Conservation (phyloP, 1,140 invertebrate genomes). For the Ptiloglossa arizonensis region DNA sequence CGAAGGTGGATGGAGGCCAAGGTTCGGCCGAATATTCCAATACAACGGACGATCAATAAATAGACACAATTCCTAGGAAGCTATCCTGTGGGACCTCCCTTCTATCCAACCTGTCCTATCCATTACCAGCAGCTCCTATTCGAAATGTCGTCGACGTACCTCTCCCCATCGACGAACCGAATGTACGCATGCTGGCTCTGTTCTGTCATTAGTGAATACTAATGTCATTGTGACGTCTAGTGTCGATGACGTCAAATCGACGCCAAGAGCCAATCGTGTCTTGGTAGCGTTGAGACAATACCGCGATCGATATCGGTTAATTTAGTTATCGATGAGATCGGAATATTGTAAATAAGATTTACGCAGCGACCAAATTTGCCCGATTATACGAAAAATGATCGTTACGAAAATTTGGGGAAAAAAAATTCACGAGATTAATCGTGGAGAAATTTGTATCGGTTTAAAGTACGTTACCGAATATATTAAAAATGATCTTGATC, state of each 20-base stretch:
- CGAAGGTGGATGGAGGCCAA: slow-evolving; percentile 23
- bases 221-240: slow-evolving; percentile 46
- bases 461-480: no score
- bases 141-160: slow-evolving; percentile 31
- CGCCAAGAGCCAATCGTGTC: not conserved
- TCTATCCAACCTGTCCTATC: slow-evolving; percentile 44
- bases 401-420: no score
- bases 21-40: slow-evolving; percentile 57
- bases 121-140: slow-evolving; percentile 53
- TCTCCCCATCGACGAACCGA: slow-evolving; percentile 15
- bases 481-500: no score
- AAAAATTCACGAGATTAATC: no score
- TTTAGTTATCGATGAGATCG: not conserved
- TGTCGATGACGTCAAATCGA: slow-evolving; percentile 26
- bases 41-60: slow-evolving; percentile 63
- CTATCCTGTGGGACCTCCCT: slow-evolving; percentile 36
- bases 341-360: no score
- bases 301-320: not conserved
- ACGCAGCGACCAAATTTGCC: no score
- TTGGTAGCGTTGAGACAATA: not conserved
- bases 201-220: slow-evolving; percentile 37
- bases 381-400: no score
- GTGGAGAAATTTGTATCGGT: no score
- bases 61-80: slow-evolving; percentile 65
- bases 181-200: slow-evolving; percentile 18